A percentile compares a stretch with the other conserved stretches of the same genome.
Evolutionary conservation across 2,797 vertebrate species (phyloP).

Genomic region (Coluber constrictor): DNA sequence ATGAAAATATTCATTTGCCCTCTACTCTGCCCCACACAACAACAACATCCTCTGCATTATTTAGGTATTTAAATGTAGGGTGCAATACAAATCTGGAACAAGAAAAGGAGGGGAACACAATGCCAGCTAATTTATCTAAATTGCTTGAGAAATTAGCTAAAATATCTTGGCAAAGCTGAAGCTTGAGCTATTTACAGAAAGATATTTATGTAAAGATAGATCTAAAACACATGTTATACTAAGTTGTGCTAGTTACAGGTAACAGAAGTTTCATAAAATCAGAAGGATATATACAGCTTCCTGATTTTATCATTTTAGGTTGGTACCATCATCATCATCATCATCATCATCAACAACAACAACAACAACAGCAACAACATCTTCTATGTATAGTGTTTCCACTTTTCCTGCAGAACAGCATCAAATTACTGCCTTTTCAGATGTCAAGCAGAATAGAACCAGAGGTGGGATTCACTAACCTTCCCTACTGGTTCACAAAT

Average conservation of each 20-base stretch:
- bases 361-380: neutral
- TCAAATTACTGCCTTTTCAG: neutral
- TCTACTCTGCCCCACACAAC: constrained; percentile 57
- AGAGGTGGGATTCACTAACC: no score
- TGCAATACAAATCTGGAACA: constrained; percentile 61
- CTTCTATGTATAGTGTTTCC: neutral
- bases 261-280: neutral
- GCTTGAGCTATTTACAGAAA: neutral
- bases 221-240: neutral
- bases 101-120: constrained; percentile 14
- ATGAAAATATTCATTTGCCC: constrained; percentile 44
- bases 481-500: no score
- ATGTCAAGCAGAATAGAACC: neutral
- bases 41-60: constrained; percentile 55
- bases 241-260: neutral
- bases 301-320: neutral
- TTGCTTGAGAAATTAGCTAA: neutral
- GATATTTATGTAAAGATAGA: neutral
- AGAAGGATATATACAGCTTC: neutral
- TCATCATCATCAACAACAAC: neutral
- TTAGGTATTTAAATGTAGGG: constrained; percentile 49
- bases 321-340: no score
- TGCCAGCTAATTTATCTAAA: neutral
- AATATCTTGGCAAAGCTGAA: neutral
- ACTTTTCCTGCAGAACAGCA: neutral